Base-by-base conservation (phyloP, 1,140 invertebrate genomes). In the Tribolium castaneum region DNA sequence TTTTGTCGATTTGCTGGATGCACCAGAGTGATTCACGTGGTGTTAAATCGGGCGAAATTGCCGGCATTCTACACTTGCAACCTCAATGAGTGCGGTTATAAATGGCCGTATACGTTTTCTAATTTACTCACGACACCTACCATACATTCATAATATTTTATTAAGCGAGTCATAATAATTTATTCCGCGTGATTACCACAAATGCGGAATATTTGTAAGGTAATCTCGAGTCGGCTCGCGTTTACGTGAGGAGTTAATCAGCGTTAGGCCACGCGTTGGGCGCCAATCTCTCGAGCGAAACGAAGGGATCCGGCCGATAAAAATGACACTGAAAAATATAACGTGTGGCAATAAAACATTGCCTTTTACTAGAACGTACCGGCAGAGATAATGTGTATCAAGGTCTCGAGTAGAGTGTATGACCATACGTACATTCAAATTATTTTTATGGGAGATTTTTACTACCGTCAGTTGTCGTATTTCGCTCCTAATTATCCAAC, bases 271-370 rank as follows among this genome's bases (percentile, higher is more conserved):
- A 45, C 39, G n/a, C n/a, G n/a, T 45, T 45, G 39, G 39, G 39
- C 39, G 39, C 39, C 39, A 45, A 45, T 19, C 51, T 52, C 13
- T 7, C 13, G 12, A 52, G 34, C 34, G 52, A 70, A 79, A 76
- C 76, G 74, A 80, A 80, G 78, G 78, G 78, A 80, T 72, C 56
- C 45, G 49, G 25, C 16, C 45, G 59, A 56, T 39, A 77, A 78
- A 80, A 80, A 77, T 80, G 78, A 77, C 78, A 80, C 75, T 78
- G 78, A 80, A 80, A 79, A 80, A 77, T 77, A 49, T 51, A 77
- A 70, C 70, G 78, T 80, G 75, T 73, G 70, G 75, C 76, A 77
- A 77, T 80, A 80, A 79, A 80, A 74, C 62, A 79, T 12, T 78
- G 62, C 78, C 78, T 80, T 70, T 80, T 80, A 80, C 78, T 70